Evolutionary conservation across 1,140 invertebrate species (phyloP).

Genomic region (Drosophila bocqueti): DNA sequence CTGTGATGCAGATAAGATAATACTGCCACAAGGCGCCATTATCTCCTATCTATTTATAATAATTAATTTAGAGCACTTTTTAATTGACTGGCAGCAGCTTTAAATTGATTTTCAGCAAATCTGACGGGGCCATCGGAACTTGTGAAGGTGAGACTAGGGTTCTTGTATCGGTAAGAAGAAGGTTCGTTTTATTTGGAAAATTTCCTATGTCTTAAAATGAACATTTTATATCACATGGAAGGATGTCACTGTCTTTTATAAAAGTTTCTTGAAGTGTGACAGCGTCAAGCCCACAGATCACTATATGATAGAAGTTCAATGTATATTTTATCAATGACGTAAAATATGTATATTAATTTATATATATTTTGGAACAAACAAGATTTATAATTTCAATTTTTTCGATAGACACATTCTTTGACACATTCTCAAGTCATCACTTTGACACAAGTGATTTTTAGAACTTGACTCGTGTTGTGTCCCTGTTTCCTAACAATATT

Average conservation of each 20-base stretch:
- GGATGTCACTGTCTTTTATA: background rate
- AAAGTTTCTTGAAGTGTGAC: background rate
- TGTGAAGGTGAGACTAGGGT: conserved; percentile 22
- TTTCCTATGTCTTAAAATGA: background rate
- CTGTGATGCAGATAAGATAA: conserved; percentile 36
- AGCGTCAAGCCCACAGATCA: background rate
- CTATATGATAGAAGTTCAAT: background rate
- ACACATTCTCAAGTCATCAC: no score
- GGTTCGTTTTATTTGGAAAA: background rate
- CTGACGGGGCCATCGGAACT: conserved; percentile 29
- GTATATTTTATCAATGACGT: background rate
- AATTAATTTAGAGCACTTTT: conserved; percentile 35
- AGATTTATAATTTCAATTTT: no score
- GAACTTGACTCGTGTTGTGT: background rate
- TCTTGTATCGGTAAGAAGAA: background rate
- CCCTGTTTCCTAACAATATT: background rate
- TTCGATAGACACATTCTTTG: no score
- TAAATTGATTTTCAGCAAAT: conserved; percentile 24
- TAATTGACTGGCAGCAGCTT: conserved; percentile 24
- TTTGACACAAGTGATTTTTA: no score
- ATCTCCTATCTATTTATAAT: conserved; percentile 23
- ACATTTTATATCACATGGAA: background rate
- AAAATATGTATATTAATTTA: no score
- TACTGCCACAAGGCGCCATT: background rate
- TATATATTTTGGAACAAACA: no score